Evolutionary conservation across 35 echinoderm and acorn worm genomes (phyloP), one percentile per base, ranked within the genome.

Genomic region (Hemicentrotus pulcherrimus): DNA sequence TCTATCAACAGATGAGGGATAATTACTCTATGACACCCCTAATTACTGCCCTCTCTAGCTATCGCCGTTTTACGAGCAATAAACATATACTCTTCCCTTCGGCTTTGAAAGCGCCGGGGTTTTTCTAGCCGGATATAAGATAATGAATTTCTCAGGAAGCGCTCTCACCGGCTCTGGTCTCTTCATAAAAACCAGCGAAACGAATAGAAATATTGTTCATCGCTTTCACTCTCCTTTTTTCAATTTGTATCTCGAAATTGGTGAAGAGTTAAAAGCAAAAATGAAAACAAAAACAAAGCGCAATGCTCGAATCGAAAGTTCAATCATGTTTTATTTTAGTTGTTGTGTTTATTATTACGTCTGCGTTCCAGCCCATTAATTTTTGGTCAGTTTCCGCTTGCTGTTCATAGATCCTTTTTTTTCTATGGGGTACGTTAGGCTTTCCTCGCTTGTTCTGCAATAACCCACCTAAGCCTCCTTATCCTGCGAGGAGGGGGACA

Each of bases 71-170:
- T 28, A 78, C 65, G 65, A 78, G 65, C 65, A 78, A 78, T 78
- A 78, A 78, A 78, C 65, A 22, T 41, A 41, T 28, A 28, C 65
- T 78, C 19, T 78, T 78, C 65, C 65, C 22, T 78, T 78, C 65
- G 65, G 2, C 65, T 78, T 78, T 78, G 65, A 78, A 78, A 78
- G 65, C 65, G 6, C 22, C 65, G 65, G 65, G 18, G 65, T 78
- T 78, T 78, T 59, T 78, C 65, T 78, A 22, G 19, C 65, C 22
- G 65, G 65, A 78, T 30, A 78, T 78, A n/a, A 22, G 65, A 78
- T 78, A 78, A 78, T 78, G 65, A 78, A 78, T 78, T 78, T 78
- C 65, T 78, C 19, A 22, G 65, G 65, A 78, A 78, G 65, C 65
- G 65, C 18, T 78, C 65, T 78, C 22, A 78, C n/a, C 65, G 24